phyloP scores from a whole-genome alignment of 2,888 invertebrate species.

The Chaetoderma sp. region DNA sequence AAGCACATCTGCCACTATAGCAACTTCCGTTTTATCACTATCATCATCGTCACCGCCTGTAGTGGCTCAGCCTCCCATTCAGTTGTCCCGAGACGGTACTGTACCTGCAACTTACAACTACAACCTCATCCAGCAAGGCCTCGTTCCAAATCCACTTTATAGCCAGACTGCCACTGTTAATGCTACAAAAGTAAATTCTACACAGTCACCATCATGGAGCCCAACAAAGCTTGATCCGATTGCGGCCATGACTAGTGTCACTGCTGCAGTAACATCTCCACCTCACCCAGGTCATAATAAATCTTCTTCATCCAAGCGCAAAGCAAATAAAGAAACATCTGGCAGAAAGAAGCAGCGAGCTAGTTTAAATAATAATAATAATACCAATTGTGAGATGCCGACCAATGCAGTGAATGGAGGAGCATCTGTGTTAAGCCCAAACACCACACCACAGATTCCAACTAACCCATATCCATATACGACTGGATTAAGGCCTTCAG shows the following conservation, averaged over 20 bases:
- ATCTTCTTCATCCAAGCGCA: constrained; percentile 43
- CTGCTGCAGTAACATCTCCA: constrained; percentile 21
- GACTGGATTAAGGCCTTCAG: background rate
- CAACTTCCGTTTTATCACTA: constrained; percentile 48
- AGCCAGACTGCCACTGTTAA: constrained; percentile 67
- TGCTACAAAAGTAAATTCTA: constrained; percentile 16
- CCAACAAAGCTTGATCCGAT: constrained; percentile 36
- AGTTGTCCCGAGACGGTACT: constrained; percentile 36
- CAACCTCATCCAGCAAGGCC: constrained; percentile 67
- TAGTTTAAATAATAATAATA: constrained; percentile 24
- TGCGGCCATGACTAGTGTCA: constrained; percentile 25
- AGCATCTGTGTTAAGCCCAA: background rate
- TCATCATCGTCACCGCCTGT: constrained; percentile 50
- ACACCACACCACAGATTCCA: constrained; percentile 71
- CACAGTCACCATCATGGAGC: constrained; percentile 45
- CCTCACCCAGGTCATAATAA: background rate
- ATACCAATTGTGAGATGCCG: constrained; percentile 18
- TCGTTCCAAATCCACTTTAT: constrained; percentile 70
- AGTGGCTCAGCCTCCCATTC: constrained; percentile 32
- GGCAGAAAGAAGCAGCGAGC: constrained; percentile 38
- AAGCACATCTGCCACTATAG: background rate
- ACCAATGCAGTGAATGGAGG: background rate
- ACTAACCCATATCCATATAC: constrained; percentile 48
- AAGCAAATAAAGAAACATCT: constrained; percentile 44
- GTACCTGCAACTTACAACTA: constrained; percentile 43